These are phyloP conservation scores for Myotis davidii DNA, from an alignment of 2,113 vertebrate species.

Conservation along the genomic window DNA sequence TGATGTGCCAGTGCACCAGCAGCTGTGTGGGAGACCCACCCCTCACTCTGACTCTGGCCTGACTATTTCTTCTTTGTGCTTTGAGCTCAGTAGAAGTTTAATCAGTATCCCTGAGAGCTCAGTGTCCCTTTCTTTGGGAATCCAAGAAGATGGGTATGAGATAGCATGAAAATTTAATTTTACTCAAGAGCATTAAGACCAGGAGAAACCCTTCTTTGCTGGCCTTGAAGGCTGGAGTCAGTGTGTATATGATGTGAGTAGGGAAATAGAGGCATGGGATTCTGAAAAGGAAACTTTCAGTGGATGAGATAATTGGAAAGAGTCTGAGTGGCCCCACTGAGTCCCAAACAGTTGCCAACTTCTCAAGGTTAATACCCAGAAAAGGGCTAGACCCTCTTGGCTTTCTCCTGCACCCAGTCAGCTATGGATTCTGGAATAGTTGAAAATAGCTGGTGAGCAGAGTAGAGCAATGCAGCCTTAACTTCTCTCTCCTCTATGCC, in stretches of 20 bases:
- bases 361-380: neutral
- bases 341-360: neutral
- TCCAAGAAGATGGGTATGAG: neutral
- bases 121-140: neutral
- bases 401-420: neutral
- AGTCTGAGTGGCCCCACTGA: neutral
- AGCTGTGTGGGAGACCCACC: neutral
- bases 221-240: neutral
- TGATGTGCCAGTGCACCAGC: neutral
- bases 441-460: neutral
- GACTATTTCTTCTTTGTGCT: neutral
- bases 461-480: neutral
- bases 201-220: neutral
- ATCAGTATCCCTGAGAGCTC: neutral
- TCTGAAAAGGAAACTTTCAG: neutral
- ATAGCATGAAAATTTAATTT: neutral
- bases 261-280: neutral
- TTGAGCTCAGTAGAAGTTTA: neutral
- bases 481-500: neutral
- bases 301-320: neutral
- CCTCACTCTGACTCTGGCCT: neutral
- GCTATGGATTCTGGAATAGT: neutral
- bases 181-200: neutral
- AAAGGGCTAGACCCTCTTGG: neutral
- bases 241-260: neutral